Evolutionary conservation across 2,113 vertebrate genomes (phyloP).

Genomic region (Zeus faber): DNA sequence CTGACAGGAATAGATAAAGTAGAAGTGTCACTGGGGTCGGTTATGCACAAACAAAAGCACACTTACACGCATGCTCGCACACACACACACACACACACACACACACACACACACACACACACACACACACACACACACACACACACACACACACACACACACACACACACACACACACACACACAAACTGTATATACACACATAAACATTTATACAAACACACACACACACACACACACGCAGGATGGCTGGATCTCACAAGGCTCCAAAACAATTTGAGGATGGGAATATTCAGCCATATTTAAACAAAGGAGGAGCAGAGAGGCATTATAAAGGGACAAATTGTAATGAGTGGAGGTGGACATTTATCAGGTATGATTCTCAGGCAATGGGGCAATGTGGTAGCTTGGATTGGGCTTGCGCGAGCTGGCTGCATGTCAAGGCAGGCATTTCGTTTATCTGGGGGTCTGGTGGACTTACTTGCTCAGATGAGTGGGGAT

Average conservation of each 20-base stretch:
- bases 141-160: not conserved
- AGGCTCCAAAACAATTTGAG: conserved; percentile 36
- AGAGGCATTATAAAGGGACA: conserved; percentile 25
- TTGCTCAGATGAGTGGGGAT: conserved; percentile 92
- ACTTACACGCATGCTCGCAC: not conserved
- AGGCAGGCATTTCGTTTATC: conserved; percentile 81
- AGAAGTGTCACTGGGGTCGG: not conserved
- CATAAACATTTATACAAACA: not conserved
- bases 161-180: not conserved
- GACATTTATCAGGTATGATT: conserved; percentile 29
- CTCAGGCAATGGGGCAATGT: conserved; percentile 73
- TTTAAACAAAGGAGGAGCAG: conserved; percentile 16
- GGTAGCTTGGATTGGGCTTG: conserved; percentile 82
- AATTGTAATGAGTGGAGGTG: conserved; percentile 21
- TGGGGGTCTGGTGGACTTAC: conserved; percentile 84
- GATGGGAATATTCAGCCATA: conserved; percentile 23
- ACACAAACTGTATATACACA: not conserved
- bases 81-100: not conserved
- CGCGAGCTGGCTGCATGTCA: conserved; percentile 84
- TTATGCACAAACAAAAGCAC: not conserved
- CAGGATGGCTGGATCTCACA: conserved; percentile 17
- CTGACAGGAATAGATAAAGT: conserved; percentile 59
- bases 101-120: conserved; percentile 1
- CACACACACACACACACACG: conserved; percentile 24
- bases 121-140: not conserved